These are phyloP conservation scores for Emydoidea blandingii DNA, from an alignment of 2,797 vertebrate species.

Conservation along the genomic window DNA sequence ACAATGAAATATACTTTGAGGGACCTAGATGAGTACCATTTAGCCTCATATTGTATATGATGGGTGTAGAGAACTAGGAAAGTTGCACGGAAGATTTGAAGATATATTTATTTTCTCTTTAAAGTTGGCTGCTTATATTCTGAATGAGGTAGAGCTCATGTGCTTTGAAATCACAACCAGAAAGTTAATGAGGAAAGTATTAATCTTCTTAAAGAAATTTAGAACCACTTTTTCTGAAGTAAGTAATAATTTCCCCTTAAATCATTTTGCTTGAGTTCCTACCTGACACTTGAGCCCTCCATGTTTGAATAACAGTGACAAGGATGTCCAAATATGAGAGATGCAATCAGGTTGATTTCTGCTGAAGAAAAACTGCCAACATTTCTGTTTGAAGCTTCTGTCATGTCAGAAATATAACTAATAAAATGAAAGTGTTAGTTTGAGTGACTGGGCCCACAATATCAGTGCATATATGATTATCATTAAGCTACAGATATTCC, in stretches of 20 bases:
- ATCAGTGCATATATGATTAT: neutral
- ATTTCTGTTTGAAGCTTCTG: slow-evolving; percentile 9
- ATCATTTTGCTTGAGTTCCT: slow-evolving; percentile 44
- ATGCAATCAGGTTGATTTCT: neutral
- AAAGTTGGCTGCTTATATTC: slow-evolving; percentile 1
- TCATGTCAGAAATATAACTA: slow-evolving; percentile 27
- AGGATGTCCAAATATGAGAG: slow-evolving; percentile 27
- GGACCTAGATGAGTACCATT: neutral
- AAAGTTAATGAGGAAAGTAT: slow-evolving; percentile 50
- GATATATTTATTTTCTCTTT: slow-evolving; percentile 15
- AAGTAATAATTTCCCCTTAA: slow-evolving; percentile 50
- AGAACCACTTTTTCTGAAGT: slow-evolving; percentile 15
- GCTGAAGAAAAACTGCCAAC: neutral
- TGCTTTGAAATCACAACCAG: slow-evolving; percentile 19
- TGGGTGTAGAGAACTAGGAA: neutral
- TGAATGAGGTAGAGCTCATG: slow-evolving; percentile 9
- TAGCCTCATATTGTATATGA: neutral
- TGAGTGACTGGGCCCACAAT: neutral
- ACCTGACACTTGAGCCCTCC: slow-evolving; percentile 22
- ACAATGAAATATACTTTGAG: neutral
- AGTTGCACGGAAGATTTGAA: neutral
- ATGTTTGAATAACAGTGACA: slow-evolving; percentile 27
- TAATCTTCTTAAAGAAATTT: slow-evolving; percentile 55
- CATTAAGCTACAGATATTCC: neutral
- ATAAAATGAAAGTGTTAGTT: neutral